phyloP scores from a whole-genome alignment of 2,888 invertebrate genomes.

The Operophtera brumata region DNA sequence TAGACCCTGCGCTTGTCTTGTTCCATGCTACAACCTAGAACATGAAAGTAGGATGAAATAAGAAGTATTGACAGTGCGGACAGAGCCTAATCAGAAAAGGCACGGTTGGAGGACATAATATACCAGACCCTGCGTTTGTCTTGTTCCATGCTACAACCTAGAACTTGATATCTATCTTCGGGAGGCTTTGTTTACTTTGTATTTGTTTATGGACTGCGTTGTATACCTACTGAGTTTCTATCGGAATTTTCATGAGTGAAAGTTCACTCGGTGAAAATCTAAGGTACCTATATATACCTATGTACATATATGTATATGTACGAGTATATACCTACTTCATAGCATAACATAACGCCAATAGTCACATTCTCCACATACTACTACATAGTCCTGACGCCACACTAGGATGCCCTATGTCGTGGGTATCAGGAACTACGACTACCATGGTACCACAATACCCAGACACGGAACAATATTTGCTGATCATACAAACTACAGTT shows the following conservation, averaged over 20 bases:
- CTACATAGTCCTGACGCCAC: too few relatives aligned
- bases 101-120: not conserved
- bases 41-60: not conserved
- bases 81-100: constrained; percentile 1
- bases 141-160: constrained; percentile 4
- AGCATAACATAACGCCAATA: too few relatives aligned
- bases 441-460: too few relatives aligned
- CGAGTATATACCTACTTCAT: too few relatives aligned
- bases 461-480: too few relatives aligned
- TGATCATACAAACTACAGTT: too few relatives aligned
- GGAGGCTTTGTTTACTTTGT: constrained; percentile 7
- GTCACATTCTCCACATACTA: too few relatives aligned
- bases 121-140: constrained; percentile 6
- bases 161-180: constrained; percentile 14
- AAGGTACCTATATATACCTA: too few relatives aligned
- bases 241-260: not conserved
- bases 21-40: not conserved
- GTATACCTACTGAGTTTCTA: not conserved
- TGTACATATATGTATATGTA: too few relatives aligned
- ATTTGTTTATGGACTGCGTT: not conserved
- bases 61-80: not conserved
- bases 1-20: constrained; percentile 4
- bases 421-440: too few relatives aligned
- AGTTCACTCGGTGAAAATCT: too few relatives aligned
- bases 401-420: too few relatives aligned